phyloP scores from a whole-genome alignment of 2,113 vertebrate species.

The Paedocypris sp. region DNA sequence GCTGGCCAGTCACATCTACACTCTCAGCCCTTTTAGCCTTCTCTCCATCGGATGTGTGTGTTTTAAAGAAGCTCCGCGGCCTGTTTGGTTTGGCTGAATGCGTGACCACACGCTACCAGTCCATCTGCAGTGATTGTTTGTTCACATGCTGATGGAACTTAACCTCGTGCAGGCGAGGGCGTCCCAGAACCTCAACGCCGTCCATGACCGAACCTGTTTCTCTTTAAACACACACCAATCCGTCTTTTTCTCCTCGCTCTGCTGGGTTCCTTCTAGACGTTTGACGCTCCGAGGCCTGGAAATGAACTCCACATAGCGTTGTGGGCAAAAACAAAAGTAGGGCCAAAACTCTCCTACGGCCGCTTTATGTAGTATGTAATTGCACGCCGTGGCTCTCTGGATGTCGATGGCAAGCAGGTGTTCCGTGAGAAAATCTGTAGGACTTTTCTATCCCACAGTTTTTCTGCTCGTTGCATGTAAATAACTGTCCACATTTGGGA shows the following conservation, averaged over 20 bases:
- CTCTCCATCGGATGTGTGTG: neutral
- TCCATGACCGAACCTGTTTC: neutral
- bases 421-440: no score
- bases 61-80: neutral
- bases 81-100: slow-evolving; percentile 13
- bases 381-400: no score
- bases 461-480: no score
- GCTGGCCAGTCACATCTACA: neutral
- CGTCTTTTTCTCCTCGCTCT: neutral
- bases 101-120: slow-evolving; percentile 14
- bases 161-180: neutral
- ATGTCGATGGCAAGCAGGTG: no score
- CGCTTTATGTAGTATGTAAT: no score
- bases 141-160: slow-evolving; percentile 20
- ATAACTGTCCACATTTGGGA: no score
- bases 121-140: slow-evolving; percentile 20
- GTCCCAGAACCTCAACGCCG: slow-evolving; percentile 18
- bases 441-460: no score
- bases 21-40: neutral
- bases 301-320: no score
- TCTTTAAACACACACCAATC: neutral
- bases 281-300: slow-evolving; percentile 7
- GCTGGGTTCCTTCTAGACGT: slow-evolving; percentile 13
- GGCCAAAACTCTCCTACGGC: no score
- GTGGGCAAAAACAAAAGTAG: no score